Conservation (phyloP, 2,888 invertebrate species). For the Nomada fabriciana region DNA sequence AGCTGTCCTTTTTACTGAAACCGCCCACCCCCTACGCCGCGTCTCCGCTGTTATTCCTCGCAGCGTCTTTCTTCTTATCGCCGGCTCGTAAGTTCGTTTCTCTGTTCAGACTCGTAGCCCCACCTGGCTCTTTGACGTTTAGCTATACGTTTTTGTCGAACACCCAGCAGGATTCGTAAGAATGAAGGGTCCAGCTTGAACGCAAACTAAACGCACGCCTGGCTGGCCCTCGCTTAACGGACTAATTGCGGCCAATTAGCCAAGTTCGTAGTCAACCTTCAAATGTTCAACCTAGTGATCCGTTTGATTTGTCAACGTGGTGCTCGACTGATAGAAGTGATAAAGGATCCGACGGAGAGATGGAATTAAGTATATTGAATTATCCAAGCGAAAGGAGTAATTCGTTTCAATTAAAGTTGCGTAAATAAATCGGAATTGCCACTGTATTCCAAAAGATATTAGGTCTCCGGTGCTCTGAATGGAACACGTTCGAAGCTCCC, state of each 20-base stretch:
- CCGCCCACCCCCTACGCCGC: constrained; percentile 43
- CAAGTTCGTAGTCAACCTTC: not conserved
- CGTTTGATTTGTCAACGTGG: constrained; percentile 16
- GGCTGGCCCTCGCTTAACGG: constrained; percentile 32
- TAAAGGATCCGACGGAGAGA: no score
- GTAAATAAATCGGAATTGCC: not conserved
- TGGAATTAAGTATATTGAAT: not conserved
- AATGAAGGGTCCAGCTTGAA: constrained; percentile 11
- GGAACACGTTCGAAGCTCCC: constrained; percentile 8
- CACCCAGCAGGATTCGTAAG: not conserved
- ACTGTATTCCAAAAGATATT: no score
- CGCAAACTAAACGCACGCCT: constrained; percentile 13
- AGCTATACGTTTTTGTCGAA: constrained; percentile 41
- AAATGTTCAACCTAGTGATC: not conserved
- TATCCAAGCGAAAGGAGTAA: not conserved
- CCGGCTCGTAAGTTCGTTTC: constrained; percentile 14
- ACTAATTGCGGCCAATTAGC: constrained; percentile 58
- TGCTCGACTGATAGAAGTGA: not conserved
- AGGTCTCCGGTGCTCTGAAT: not conserved
- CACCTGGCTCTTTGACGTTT: constrained; percentile 44
- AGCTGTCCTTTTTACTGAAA: constrained; percentile 68
- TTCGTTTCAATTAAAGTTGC: not conserved
- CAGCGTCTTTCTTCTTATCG: constrained; percentile 26
- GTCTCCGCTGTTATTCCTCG: constrained; percentile 25
- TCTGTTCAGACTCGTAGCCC: constrained; percentile 16